Conservation (phyloP, 2,797 vertebrate genomes). For the Megalops cyprinoides region DNA sequence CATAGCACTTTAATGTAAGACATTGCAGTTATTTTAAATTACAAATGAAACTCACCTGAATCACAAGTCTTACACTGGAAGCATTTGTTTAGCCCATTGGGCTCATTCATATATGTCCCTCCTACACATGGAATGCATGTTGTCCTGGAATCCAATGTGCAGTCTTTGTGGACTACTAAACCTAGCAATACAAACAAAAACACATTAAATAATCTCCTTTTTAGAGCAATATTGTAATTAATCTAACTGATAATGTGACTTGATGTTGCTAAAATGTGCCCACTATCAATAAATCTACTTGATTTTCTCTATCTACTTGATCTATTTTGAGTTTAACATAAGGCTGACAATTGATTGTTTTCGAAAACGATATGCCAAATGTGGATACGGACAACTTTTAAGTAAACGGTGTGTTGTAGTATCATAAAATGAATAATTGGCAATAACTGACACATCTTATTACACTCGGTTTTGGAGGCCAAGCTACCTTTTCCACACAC, state of each 20-base stretch:
- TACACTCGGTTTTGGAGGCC: too few species aligned
- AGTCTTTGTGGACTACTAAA: conserved; percentile 18
- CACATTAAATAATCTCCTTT: neutral
- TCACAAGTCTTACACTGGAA: conserved; percentile 31
- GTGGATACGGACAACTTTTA: too few species aligned
- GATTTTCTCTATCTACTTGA: too few species aligned
- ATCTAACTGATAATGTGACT: too few species aligned
- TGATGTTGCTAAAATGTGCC: too few species aligned
- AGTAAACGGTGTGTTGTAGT: too few species aligned
- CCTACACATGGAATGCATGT: conserved; percentile 27
- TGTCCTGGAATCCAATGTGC: conserved; percentile 27
- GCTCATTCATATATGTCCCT: conserved; percentile 29
- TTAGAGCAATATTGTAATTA: neutral
- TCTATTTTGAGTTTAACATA: too few species aligned
- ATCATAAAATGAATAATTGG: too few species aligned
- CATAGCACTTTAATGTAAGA: neutral
- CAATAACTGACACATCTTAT: too few species aligned
- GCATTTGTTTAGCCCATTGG: conserved; percentile 20
- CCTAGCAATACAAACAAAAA: conserved; percentile 17
- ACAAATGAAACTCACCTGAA: neutral
- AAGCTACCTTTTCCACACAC: conserved; percentile 25
- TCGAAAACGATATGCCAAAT: too few species aligned
- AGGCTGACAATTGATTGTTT: too few species aligned
- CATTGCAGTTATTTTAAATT: neutral
- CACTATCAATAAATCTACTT: too few species aligned